Conservation (phyloP, 2,888 invertebrate species). For the Xestia xanthographa region DNA sequence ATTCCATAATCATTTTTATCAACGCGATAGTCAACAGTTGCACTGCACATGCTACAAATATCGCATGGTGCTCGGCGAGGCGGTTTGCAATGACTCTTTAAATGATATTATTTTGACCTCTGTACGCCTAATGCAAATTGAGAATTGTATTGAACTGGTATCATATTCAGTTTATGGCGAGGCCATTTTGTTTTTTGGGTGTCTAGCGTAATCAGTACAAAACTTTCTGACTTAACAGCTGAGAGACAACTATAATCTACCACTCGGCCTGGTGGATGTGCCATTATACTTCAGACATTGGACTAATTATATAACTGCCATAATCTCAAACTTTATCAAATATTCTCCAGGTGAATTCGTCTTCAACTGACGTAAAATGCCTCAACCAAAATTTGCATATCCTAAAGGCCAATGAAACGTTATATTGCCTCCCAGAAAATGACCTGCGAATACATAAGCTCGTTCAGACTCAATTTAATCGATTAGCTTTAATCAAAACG, state of each 20-base stretch:
- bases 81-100: too few relatives aligned
- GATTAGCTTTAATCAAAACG: conserved; percentile 50
- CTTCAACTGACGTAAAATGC: background rate
- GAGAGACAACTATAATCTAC: background rate
- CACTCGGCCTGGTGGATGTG: background rate
- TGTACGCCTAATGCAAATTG: background rate
- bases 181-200: background rate
- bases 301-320: background rate
- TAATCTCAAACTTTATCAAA: background rate
- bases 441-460: conserved; percentile 11
- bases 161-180: background rate
- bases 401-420: background rate
- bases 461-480: conserved; percentile 35
- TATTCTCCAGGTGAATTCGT: background rate
- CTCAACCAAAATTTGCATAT: background rate
- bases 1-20: background rate
- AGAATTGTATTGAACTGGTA: background rate
- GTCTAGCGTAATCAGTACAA: background rate
- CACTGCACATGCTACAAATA: background rate
- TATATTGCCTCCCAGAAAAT: background rate
- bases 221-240: background rate
- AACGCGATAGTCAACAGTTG: background rate
- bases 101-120: conserved; percentile 26
- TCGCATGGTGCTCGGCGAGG: too few relatives aligned
- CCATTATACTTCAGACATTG: background rate